Evolutionary conservation across 2,797 vertebrate species (phyloP), one percentile per base, ranked within the genome.

Genomic region (Sylvilagus floridanus): DNA sequence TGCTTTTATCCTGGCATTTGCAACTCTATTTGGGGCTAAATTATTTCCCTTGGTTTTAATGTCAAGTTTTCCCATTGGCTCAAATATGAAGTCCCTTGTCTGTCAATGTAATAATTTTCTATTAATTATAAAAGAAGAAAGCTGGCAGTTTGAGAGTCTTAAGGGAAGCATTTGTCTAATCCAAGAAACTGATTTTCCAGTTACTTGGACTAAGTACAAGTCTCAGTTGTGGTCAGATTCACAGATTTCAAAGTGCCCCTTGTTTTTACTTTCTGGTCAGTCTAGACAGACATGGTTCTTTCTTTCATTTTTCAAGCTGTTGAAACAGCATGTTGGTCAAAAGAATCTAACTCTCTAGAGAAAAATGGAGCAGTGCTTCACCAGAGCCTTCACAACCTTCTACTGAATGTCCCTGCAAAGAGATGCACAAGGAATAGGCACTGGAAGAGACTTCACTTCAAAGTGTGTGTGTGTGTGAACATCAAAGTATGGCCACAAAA

Each of bases 211-310:
- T 95, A 93, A 96, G 82, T 92, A 96, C 90, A 98, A 93, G 97
- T 98, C 97, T 97, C 97, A 98, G 97, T 98, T 98, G 98, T 97
- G 98, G 98, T 98, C 96, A 98, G 97, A 98, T 96, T 95, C 94
- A 96, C 96, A 96, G 96, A 97, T 97, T 98, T 98, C 98, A 98
- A 98, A 98, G 97, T 97, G 90, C 94, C 91, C 96, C 97, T 96
- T 98, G 97, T 97, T 98, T 98, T 98, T 83, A 96, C 97, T 98
- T 98, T 97, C 97, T 98, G 97, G 97, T 98, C 21, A 95, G 97
- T 98, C 96, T 98, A 98, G 97, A 98, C 97, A 97, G 96, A 96
- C 65, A 60, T 35, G 84, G 95, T 94, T 97, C 97, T 96, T 98
- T 98, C 95, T 97, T 97, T 98, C 90, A 73, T 97, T 97, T 97